Percentiles rank a stretch among this genome's conserved stretches.
Evolutionary conservation across 2,797 vertebrate species (phyloP).

Genomic region (Sebastiscus albofasciatus): DNA sequence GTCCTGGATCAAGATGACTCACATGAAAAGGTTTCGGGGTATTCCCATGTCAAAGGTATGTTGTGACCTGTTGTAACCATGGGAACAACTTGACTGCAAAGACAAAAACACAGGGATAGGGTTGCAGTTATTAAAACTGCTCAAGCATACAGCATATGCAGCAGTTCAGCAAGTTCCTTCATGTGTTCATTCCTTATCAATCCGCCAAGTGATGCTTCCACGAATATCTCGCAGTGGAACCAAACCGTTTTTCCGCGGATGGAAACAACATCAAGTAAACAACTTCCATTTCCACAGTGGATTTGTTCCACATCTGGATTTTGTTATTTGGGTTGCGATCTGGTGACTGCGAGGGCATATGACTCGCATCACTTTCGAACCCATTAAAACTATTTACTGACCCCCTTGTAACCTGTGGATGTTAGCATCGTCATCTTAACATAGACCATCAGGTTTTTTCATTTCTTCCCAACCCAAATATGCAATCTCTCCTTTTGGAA

Average conservation of each 20-base stretch:
- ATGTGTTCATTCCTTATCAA: neutral
- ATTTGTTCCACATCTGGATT: neutral
- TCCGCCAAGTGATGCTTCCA: neutral
- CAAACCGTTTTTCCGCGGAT: neutral
- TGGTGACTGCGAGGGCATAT: neutral
- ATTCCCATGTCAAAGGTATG: constrained; percentile 85
- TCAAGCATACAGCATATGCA: neutral
- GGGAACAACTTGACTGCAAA: neutral
- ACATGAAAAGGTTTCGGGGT: constrained; percentile 71
- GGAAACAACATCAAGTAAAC: neutral
- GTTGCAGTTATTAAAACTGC: neutral
- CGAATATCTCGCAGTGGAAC: neutral
- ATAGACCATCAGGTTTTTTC: neutral
- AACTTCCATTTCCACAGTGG: neutral
- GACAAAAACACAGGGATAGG: neutral
- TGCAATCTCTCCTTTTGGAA: neutral
- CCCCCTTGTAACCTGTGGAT: neutral
- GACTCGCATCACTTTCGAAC: neutral
- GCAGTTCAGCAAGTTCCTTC: neutral
- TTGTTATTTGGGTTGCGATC: neutral
- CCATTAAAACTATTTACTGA: neutral
- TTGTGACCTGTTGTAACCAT: neutral
- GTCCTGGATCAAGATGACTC: constrained; percentile 70
- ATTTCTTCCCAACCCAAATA: neutral
- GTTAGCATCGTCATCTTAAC: neutral